These are phyloP conservation scores for Stenurella melanura DNA, from an alignment of 2,888 invertebrate species.

Conservation along the genomic window DNA sequence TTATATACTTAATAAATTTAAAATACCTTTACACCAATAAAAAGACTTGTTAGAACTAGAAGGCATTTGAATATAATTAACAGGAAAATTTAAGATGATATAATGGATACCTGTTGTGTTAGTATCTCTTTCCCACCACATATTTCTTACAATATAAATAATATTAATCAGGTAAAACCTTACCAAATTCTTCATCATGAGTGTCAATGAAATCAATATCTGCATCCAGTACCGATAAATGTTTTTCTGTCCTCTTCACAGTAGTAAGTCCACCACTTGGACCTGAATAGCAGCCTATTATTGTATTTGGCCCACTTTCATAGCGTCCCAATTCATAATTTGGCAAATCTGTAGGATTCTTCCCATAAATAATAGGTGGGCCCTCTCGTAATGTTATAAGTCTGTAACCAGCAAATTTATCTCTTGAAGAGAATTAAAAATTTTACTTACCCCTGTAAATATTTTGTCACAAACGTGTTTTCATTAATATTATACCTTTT, in stretches of 20 bases:
- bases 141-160: not conserved
- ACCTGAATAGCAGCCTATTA: conserved; percentile 86
- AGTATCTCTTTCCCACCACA: not conserved
- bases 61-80: not conserved
- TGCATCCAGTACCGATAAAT: conserved; percentile 80
- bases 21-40: conserved; percentile 14
- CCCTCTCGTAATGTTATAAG: conserved; percentile 70
- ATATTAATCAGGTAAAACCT: conserved; percentile 49
- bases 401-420: conserved; percentile 52
- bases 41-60: not conserved
- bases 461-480: conserved; percentile 82
- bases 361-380: conserved; percentile 81
- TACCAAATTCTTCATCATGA: conserved; percentile 67
- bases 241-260: conserved; percentile 80
- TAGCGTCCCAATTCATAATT: conserved; percentile 76
- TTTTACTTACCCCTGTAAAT: conserved; percentile 79
- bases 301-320: conserved; percentile 75
- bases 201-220: conserved; percentile 85
- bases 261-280: conserved; percentile 88
- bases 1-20: not conserved
- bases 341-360: conserved; percentile 84
- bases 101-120: not conserved
- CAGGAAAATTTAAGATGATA: conserved; percentile 11
- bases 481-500: conserved; percentile 74
- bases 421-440: not conserved